phyloP scores from a whole-genome alignment of 2,113 vertebrate genomes.

The Mustela nigripes region DNA sequence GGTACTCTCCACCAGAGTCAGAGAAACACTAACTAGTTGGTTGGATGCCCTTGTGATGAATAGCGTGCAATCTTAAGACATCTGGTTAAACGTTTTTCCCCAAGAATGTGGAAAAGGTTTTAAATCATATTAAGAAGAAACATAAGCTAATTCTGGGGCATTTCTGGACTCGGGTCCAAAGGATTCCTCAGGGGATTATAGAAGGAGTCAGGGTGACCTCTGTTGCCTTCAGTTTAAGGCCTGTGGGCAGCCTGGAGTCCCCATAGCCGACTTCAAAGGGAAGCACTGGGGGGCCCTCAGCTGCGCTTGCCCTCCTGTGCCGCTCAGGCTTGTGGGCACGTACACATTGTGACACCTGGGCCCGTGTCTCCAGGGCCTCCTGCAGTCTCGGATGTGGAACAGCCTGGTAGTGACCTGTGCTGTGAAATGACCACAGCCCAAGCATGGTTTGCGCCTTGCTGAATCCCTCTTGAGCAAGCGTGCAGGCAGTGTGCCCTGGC shows the following conservation, averaged over 20 bases:
- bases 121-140: constrained; percentile 61
- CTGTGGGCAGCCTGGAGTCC: not conserved
- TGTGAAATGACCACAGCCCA: not conserved
- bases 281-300: not conserved
- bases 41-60: not conserved
- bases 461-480: not conserved
- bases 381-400: not conserved
- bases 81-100: not conserved
- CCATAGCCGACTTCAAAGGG: not conserved
- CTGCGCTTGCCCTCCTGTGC: no score
- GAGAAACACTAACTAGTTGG: not conserved
- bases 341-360: accelerated
- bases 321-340: not conserved
- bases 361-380: not conserved
- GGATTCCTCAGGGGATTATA: constrained; percentile 25
- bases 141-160: constrained; percentile 45
- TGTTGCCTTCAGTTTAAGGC: not conserved
- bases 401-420: not conserved
- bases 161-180: not conserved
- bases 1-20: not conserved
- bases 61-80: not conserved
- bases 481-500: not conserved
- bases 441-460: not conserved
- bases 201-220: constrained; percentile 42
- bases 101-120: not conserved